A percentile compares a stretch with the other conserved stretches of the same genome.
Conservation (phyloP, 2,888 invertebrate species). For the Cetonia aurata region DNA sequence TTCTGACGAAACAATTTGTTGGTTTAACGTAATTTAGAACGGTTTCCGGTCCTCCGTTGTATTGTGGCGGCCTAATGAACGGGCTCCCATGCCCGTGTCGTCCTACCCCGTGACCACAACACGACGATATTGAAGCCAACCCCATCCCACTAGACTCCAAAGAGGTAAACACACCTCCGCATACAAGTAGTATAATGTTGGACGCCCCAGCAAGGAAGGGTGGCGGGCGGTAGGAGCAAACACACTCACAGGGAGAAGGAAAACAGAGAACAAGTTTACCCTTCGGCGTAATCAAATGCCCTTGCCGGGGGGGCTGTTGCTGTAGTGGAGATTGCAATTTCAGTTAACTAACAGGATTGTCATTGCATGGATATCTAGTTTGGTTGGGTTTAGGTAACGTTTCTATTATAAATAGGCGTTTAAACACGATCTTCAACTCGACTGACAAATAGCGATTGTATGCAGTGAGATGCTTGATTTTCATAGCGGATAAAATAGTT, state of each 20-base stretch:
- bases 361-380: slow-evolving; percentile 15
- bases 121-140: slow-evolving; percentile 51
- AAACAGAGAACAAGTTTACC: slow-evolving; percentile 19
- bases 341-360: slow-evolving; percentile 29
- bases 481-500: no score
- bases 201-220: neutral
- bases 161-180: neutral
- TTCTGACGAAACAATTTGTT: slow-evolving; percentile 56
- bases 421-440: neutral
- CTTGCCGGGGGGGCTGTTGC: slow-evolving; percentile 1
- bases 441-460: no score
- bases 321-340: slow-evolving; percentile 31
- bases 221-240: neutral
- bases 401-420: neutral
- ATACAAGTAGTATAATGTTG: slow-evolving; percentile 5
- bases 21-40: slow-evolving; percentile 56
- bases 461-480: no score
- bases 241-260: slow-evolving; percentile 3
- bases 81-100: slow-evolving; percentile 49
- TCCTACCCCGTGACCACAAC: slow-evolving; percentile 51
- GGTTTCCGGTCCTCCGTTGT: slow-evolving; percentile 57
- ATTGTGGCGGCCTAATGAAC: slow-evolving; percentile 55
- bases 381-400: slow-evolving; percentile 27
- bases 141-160: neutral
- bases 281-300: slow-evolving; percentile 27